Evolutionary conservation across 2,797 vertebrate genomes (phyloP), one percentile per base, ranked within the genome.

Genomic region (Aplochiton taeniatus): DNA sequence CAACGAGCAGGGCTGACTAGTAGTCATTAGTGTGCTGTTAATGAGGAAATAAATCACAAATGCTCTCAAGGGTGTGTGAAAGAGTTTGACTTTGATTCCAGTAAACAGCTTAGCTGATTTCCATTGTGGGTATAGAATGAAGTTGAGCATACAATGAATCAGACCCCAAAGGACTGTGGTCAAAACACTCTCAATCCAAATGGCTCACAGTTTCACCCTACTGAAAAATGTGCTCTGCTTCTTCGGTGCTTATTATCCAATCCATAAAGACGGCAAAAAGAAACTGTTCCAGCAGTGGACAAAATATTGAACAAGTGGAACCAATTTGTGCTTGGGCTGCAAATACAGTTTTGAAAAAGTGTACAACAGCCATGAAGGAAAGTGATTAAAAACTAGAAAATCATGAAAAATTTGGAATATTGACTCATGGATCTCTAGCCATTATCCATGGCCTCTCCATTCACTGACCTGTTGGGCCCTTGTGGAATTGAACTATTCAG

Each of bases 1-100:
- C 69, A 69, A 59, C 45, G 61, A 57, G 49, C 59, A 63, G 66
- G 43, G 44, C 56, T 68, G 19, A 72, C 53, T 72, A 74, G 72
- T 74, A 79, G 84, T 85, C 73, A 71, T 62, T 63, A 75, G 67
- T 55, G 65, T 69, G 63, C 52, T 76, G 61, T 70, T 85, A 81
- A 85, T 87, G 76, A 77, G 60, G 75, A 88, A 87, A 70, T 74
- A 69, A 76, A 80, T 77, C 55, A 50, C 56, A 73, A 41, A 54
- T 51, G 65, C 70, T 75, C 73, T 58, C 47, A 77, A 65, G 79
- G 66, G 60, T 54, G 41, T 62, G 63, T 69, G 61, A 58, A 77
- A 74, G 48, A 50, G 44, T 65, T 74, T 65, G 49, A 68, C 56
- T 43, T 13, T 52, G 70, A 82, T 62, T 72, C 78, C 65, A 14